Evolutionary conservation across 2,113 vertebrate species (phyloP), one percentile per base, ranked within the genome.

Genomic region (Emydura subglobosa): DNA sequence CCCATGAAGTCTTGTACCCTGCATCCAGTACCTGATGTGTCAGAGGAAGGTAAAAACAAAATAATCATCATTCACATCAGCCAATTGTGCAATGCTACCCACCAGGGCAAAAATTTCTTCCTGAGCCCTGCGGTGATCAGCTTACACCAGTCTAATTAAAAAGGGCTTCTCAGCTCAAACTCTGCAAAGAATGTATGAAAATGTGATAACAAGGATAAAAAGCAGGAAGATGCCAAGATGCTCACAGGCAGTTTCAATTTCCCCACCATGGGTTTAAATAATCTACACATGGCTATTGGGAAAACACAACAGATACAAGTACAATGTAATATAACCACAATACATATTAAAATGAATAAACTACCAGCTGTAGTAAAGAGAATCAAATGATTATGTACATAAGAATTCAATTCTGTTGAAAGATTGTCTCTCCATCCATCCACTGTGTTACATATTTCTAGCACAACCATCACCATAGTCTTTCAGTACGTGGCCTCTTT

Each of bases 101-200:
- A 86, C 76, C 79, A 84, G 81, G 91, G 94, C 93, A 39, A 87
- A 91, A 87, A 91, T 86, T 91, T 89, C 74, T 93, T 90, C 85
- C 65, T 94, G 96, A 82, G 51, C 44, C 53, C 85, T 86, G 90
- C 1, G 11, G 90, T 86, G 94, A 95, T 96, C 91, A 94, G 85
- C 93, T 95, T 89, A 83, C 84, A 85, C 34, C 31, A 91, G 68
- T 91, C 81, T 95, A 95, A 95, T 94, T 96, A 89, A 95, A 95
- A 95, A 91, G 65, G 54, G 65, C 50, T 93, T 93, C 85, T 97
- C 65, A 12, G 82, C 42, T 90, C 91, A 96, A 98, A 82, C 53
- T 13, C 12, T 76, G 44, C 54, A 83, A 94, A 90, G 86, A 98
- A 97, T 94, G 88, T 91, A 95, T 92, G 91, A 97, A 98, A 97